Evolutionary conservation across 2,113 vertebrate genomes (phyloP), one percentile per base, ranked within the genome.

Genomic region (Lophura nycthemera): DNA sequence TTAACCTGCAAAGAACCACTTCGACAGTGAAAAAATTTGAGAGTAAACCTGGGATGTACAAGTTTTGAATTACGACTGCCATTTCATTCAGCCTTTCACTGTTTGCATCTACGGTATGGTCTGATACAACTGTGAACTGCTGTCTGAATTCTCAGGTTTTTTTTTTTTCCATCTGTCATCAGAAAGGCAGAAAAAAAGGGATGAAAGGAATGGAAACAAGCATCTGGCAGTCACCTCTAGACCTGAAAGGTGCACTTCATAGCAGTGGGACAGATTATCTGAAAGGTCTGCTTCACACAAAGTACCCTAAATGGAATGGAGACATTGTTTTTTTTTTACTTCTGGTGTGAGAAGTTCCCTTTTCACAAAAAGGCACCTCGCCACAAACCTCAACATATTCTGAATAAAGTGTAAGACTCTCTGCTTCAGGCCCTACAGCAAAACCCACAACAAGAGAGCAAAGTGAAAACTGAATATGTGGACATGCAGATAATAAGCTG

Each of bases 261-360:
- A 63, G 54, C 50, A 87, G 32, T 29, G 50, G 69, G 83, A 94
- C 13, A 93, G 89, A 86, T 69, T 11, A 48, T 57, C 43, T 75
- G 48, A 71, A 83, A 67, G 27, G 36, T 60, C 10, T 87, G 8
- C 47, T 50, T 65, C 83, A 81, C 20, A 16, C 27, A 21, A 18
- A 64, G 8, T 40, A 32, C 27, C 30, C 34, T 19, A 52, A 36
- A 21, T 50, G 48, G 48, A 78, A 77, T 65, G 65, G 57, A 90
- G 94, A 75, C 54, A 77, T 34, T 13, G 8, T 81, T 48, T 0
- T 30, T 95, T 74, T 74, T 78, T 61, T 27, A 95, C 83, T 92
- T 93, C 76, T 92, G 90, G 54, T 88, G 76, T 78, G 80, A 94
- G 86, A 57, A 83, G 93, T 94, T 95, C 93, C 76, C 65, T 86